These are phyloP conservation scores for Petrocephalus zakoni DNA, from an alignment of 2,113 vertebrate species.

Conservation along the genomic window DNA sequence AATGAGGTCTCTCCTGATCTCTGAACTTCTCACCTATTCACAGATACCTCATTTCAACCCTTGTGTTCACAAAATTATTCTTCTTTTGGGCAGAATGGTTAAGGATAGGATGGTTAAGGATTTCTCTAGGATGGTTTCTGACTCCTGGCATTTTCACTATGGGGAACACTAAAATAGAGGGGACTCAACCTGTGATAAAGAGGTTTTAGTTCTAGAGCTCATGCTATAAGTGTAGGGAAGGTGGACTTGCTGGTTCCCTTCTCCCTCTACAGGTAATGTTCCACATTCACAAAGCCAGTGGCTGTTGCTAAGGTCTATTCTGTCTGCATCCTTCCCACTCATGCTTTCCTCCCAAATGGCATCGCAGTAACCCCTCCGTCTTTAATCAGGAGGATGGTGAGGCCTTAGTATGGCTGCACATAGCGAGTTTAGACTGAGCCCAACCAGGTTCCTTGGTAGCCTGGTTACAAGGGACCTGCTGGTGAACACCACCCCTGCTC, in stretches of 20 bases:
- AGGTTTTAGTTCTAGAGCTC: neutral
- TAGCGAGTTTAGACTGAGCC: too few relatives aligned
- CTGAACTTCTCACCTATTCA: neutral
- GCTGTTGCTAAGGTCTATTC: neutral
- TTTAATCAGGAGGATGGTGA: too few relatives aligned
- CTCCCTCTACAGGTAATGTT: neutral
- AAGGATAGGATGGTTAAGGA: neutral
- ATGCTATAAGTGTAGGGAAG: neutral
- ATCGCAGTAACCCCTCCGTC: neutral
- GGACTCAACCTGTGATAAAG: neutral
- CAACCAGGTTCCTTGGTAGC: neutral
- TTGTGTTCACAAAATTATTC: neutral
- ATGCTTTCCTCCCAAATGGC: neutral
- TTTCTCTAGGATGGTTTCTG: neutral
- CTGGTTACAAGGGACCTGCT: neutral
- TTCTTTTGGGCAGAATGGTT: neutral
- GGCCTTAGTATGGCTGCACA: neutral
- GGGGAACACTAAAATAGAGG: neutral
- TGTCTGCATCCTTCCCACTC: neutral
- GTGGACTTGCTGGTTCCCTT: neutral
- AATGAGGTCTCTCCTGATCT: neutral
- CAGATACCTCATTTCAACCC: neutral
- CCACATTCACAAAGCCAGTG: neutral
- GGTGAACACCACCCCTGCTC: neutral
- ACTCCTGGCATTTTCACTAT: neutral